Percentiles rank a stretch among this genome's conserved stretches.
phyloP scores from a whole-genome alignment of 2,113 vertebrate genomes.

The Phainopepla nitens region DNA sequence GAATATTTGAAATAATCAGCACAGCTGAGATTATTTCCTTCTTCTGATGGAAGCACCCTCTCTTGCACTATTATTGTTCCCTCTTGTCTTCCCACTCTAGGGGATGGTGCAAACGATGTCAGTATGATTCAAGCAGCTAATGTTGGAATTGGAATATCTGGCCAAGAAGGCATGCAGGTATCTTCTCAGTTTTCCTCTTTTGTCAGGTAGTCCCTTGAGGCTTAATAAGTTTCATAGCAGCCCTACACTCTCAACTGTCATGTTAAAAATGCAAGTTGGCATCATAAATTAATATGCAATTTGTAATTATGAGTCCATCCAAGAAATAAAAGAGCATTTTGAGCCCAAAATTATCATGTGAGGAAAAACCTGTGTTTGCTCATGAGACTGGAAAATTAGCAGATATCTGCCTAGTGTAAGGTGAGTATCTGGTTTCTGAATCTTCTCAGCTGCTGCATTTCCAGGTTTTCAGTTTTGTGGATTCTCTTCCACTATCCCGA shows the following conservation, averaged over 20 bases:
- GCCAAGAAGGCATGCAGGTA: conserved; percentile 98
- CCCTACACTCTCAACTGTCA: background rate
- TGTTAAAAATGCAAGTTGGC: background rate
- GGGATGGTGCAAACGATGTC: conserved; percentile 94
- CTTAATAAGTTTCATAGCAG: background rate
- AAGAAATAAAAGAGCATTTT: background rate
- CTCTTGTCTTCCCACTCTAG: conserved; percentile 63
- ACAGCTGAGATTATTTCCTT: background rate
- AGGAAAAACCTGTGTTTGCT: background rate
- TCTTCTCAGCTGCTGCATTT: background rate
- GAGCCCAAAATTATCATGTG: background rate
- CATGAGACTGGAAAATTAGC: conserved; percentile 22
- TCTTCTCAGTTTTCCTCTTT: background rate
- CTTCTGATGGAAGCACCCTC: background rate
- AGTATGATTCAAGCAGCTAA: conserved; percentile 97
- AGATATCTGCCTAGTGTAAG: background rate
- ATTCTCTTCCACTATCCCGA: background rate
- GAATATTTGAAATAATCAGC: background rate
- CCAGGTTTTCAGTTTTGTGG: background rate
- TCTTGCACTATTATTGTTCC: background rate
- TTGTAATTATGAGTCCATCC: background rate
- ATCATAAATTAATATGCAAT: background rate
- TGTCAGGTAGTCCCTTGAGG: background rate
- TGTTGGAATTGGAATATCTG: conserved; percentile 89
- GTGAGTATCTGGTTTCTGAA: background rate